These are phyloP conservation scores for Montifringilla adamsi DNA, from an alignment of 2,113 vertebrate genomes.

Conservation along the genomic window DNA sequence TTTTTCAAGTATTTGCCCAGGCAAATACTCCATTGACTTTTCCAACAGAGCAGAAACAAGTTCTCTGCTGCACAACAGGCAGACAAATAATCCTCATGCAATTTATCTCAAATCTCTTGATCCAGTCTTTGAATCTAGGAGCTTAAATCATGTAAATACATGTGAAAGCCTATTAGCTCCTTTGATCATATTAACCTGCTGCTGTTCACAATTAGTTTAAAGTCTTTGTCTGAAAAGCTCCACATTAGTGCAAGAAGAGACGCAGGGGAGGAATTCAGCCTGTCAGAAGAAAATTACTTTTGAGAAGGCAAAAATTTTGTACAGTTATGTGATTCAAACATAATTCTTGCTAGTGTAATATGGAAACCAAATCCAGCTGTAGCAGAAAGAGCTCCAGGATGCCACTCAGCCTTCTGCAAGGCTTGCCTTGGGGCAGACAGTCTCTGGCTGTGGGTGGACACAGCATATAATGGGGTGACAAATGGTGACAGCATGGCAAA, in stretches of 20 bases:
- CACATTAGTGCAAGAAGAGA: background rate
- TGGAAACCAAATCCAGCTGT: background rate
- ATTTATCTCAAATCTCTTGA: constrained; percentile 19
- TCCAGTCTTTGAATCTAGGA: constrained; percentile 3
- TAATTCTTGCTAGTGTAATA: background rate
- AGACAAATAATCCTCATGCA: background rate
- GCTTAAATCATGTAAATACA: background rate
- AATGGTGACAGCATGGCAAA: background rate
- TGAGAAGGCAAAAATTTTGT: background rate
- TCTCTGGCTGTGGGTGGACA: background rate
- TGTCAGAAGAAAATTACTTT: background rate
- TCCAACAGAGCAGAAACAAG: background rate
- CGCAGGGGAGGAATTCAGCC: background rate
- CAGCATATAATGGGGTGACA: background rate
- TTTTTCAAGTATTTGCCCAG: background rate
- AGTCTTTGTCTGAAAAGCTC: constrained; percentile 42
- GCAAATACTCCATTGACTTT: background rate
- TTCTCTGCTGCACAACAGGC: background rate
- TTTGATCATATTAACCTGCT: constrained; percentile 42
- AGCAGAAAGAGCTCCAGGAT: background rate
- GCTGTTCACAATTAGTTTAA: constrained; percentile 35
- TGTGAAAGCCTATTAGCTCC: constrained; percentile 26
- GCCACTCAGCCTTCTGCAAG: background rate
- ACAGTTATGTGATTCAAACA: background rate
- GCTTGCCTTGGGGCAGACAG: background rate